Conservation (phyloP, 2,797 vertebrate genomes). For the Phyllotis vaccarum region DNA sequence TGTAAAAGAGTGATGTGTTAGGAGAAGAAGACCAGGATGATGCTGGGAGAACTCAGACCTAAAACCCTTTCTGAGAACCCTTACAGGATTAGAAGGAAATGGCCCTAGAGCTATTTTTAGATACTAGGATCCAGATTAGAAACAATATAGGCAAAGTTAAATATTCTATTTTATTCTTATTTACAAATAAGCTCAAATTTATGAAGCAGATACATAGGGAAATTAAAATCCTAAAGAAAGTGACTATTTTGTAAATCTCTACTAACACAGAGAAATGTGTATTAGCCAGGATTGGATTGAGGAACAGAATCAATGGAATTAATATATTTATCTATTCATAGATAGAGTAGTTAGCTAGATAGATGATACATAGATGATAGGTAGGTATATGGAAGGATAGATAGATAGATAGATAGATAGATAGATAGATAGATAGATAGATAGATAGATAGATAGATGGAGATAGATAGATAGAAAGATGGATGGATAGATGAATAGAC, state of each 20-base stretch:
- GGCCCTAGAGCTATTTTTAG: slow-evolving; percentile 69
- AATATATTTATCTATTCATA: neutral
- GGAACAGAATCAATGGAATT: neutral
- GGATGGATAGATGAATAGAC: neutral
- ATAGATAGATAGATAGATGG: neutral
- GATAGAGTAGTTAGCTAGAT: neutral
- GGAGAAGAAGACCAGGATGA: slow-evolving; percentile 70
- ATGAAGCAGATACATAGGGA: neutral
- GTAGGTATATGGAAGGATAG: neutral
- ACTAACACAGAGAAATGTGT: neutral
- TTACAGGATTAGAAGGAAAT: slow-evolving; percentile 75
- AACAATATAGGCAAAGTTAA: slow-evolving; percentile 48
- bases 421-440: neutral
- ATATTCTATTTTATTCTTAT: slow-evolving; percentile 75
- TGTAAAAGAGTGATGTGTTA: slow-evolving; percentile 72
- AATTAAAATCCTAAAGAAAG: slow-evolving; percentile 49
- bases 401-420: neutral
- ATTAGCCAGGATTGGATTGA: neutral
- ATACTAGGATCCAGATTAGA: slow-evolving; percentile 57
- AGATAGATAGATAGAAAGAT: too few relatives aligned
- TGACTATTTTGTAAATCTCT: slow-evolving; percentile 55
- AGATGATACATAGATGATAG: neutral
- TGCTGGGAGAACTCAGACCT: slow-evolving; percentile 72
- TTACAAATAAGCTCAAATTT: slow-evolving; percentile 74
- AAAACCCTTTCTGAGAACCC: slow-evolving; percentile 64